Percentiles rank a stretch among this genome's conserved stretches.
Conservation (phyloP, 2,113 vertebrate species). For the Scartelaos histophorus region DNA sequence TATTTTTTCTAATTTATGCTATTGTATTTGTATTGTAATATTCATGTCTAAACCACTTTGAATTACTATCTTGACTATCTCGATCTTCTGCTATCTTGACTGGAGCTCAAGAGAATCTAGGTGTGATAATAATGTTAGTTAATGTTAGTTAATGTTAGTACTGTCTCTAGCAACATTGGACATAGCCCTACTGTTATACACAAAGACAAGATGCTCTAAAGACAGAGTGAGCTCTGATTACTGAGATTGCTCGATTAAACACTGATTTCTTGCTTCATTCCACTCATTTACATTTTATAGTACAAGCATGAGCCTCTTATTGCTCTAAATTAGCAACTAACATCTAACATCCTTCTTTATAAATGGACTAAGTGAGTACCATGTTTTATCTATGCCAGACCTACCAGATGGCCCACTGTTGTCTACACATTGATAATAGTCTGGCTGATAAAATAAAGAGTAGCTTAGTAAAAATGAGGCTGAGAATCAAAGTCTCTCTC, state of each 20-base stretch:
- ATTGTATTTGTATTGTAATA: too few species aligned
- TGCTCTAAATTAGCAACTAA: constrained; percentile 35
- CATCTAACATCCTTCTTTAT: constrained; percentile 30
- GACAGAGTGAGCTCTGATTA: constrained; percentile 16
- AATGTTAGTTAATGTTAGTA: too few species aligned
- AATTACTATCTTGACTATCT: too few species aligned
- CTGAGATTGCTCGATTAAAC: constrained; percentile 11
- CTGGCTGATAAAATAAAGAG: neutral
- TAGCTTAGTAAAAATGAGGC: too few species aligned
- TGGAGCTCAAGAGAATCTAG: too few species aligned
- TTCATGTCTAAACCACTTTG: too few species aligned
- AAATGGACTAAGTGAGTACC: constrained; percentile 13
- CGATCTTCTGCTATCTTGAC: too few species aligned
- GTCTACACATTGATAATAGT: neutral
- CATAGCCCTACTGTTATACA: too few species aligned
- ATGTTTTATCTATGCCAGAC: constrained; percentile 21
- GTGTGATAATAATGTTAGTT: neutral
- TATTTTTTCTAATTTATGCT: too few species aligned
- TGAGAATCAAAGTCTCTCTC: too few species aligned
- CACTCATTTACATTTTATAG: neutral
- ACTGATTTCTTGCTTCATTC: neutral
- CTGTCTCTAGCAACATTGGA: too few species aligned
- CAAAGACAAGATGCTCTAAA: constrained; percentile 27
- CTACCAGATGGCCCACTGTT: constrained; percentile 28
- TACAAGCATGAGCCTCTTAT: constrained; percentile 23